Base-by-base conservation (phyloP, 1,140 invertebrate genomes). In the Drosophila tsacasi region DNA sequence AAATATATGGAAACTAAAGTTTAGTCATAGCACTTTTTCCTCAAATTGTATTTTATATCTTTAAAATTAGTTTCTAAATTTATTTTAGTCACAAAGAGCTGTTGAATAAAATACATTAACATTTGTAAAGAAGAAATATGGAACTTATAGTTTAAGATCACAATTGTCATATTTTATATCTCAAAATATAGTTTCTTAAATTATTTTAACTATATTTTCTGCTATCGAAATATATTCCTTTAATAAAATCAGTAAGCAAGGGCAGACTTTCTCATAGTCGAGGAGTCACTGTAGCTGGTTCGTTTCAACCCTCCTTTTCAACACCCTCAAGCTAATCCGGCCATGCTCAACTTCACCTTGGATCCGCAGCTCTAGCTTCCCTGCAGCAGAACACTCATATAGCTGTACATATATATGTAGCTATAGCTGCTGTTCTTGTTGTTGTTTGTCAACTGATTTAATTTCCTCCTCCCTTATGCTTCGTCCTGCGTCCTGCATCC, bases 391-490 rank as follows among this genome's bases (percentile, higher is more conserved):
- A 17, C 13, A 27, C 37, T 40, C 61, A 10, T 23, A 32, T 30
- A 25, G 23, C 15, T 37, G 32, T 2, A 17, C 5, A 37, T 65
- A 25, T 23, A 19, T 35, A 44, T 47, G n/a, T n/a, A n/a, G 59
- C 59, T 42, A 47, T 60, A 50, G 72, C 50, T 52, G 52, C 50
- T 59, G 50, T 74, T 68, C 27, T 65, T 81, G 79, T 59, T 84
- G 78, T 79, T 80, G 64, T 82, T 87, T 89, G 84, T 84, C 84
- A 89, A 89, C 85, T 89, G 84, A 89, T 89, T 89, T 90, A 90
- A 89, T 90, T 89, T 89, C 71, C 84, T 85, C 76, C 66, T 64
- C 78, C 74, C 62, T 62, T 66, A 63, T 66, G 23, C 49, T 47
- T 66, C 62, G 62, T 32, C 35, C 42, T 42, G 30, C 12, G 40